Conservation (phyloP, 2,113 vertebrate genomes). For the Semicossyphus pulcher region DNA sequence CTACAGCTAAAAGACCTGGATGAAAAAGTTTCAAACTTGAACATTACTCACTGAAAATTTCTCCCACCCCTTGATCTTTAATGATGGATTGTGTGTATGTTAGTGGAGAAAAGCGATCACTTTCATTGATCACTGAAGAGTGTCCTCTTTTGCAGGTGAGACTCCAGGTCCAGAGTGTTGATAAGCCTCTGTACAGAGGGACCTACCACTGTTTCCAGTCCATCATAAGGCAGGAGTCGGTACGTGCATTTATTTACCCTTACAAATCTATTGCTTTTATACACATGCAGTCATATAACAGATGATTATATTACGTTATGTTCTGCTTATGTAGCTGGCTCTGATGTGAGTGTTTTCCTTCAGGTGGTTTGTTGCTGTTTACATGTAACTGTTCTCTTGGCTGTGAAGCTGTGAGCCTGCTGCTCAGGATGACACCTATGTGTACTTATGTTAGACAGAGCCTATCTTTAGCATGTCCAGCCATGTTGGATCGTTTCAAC, state of each 20-base stretch:
- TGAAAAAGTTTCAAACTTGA: too few relatives aligned
- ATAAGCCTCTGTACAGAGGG: slow-evolving; percentile 93
- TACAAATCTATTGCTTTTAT: neutral
- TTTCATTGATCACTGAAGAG: neutral
- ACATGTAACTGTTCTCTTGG: neutral
- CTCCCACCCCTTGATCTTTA: neutral
- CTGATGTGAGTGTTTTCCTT: neutral
- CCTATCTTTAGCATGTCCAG: slow-evolving; percentile 1
- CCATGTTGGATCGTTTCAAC: neutral
- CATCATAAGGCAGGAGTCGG: slow-evolving; percentile 94
- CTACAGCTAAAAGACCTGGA: too few relatives aligned
- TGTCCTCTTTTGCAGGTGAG: slow-evolving; percentile 87
- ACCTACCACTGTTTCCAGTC: slow-evolving; percentile 96
- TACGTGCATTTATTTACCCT: slow-evolving; percentile 77
- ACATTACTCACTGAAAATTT: too few relatives aligned
- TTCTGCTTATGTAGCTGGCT: neutral
- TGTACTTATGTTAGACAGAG: neutral
- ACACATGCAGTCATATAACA: neutral
- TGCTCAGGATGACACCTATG: neutral
- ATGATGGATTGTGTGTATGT: neutral
- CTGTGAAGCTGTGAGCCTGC: neutral
- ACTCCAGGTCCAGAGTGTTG: slow-evolving; percentile 93
- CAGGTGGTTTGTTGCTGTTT: neutral
- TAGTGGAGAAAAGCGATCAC: too few relatives aligned
- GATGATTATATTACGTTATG: neutral